These are phyloP conservation scores for Rhinolophus sinicus DNA, from an alignment of 2,113 vertebrate species.

Conservation along the genomic window DNA sequence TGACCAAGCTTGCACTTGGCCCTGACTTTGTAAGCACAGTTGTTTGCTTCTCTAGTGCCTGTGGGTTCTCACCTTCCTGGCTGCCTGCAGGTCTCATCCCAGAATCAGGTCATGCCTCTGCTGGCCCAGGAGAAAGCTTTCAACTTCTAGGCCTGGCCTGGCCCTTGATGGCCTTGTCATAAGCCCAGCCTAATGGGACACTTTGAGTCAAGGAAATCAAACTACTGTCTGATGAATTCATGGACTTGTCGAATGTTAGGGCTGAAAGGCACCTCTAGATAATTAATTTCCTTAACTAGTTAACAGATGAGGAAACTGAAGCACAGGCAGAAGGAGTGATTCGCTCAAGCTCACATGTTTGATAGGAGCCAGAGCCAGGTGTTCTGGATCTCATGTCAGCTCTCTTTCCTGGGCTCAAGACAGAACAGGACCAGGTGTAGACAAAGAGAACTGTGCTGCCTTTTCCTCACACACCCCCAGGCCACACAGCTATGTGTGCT, in stretches of 20 bases:
- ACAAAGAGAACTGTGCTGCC: background rate
- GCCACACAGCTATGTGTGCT: rapidly evolving
- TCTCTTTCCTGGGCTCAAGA: background rate
- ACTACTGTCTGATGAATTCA: background rate
- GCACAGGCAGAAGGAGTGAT: background rate
- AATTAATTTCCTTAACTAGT: background rate
- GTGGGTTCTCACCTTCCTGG: slow-evolving; percentile 19
- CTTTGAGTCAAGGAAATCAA: slow-evolving; percentile 41
- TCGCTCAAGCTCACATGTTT: background rate
- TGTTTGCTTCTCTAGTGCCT: slow-evolving; percentile 48
- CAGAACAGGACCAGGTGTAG: background rate
- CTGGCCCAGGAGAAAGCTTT: background rate
- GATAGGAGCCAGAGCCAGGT: background rate
- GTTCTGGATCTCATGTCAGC: background rate
- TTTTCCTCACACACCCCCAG: background rate
- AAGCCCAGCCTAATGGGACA: background rate
- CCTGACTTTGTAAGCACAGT: background rate
- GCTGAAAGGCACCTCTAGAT: background rate
- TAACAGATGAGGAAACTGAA: background rate
- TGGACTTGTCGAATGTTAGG: background rate
- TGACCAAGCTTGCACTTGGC: background rate
- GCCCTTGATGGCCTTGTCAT: background rate
- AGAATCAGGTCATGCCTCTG: background rate
- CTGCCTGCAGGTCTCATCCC: background rate
- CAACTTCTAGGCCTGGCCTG: background rate